Evolutionary conservation across 2,113 vertebrate genomes (phyloP).

Genomic region (Hipposideros armiger): DNA sequence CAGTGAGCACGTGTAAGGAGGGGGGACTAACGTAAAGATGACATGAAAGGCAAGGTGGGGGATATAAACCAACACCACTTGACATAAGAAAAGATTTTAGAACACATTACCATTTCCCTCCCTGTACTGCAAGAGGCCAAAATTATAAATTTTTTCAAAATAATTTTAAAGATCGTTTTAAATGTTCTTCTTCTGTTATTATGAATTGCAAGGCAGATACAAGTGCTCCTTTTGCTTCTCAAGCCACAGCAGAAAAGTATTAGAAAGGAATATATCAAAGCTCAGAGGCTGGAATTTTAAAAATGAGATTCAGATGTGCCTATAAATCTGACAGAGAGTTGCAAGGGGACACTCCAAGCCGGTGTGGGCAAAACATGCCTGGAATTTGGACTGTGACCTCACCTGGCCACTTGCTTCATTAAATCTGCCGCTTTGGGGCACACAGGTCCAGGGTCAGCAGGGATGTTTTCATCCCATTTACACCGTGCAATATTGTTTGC

Average conservation of each 20-base stretch:
- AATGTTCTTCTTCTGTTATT: conserved; percentile 1
- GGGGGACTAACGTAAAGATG: background rate
- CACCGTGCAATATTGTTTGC: conserved; percentile 14
- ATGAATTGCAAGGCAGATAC: background rate
- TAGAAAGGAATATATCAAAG: conserved; percentile 73
- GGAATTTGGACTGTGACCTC: conserved; percentile 81
- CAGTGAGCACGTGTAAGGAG: too few relatives aligned
- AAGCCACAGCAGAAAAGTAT: conserved; percentile 69
- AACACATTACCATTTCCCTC: background rate
- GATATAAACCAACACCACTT: background rate
- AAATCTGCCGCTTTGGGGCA: conserved; percentile 74
- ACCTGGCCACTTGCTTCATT: conserved; percentile 79
- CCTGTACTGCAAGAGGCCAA: background rate
- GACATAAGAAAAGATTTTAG: background rate
- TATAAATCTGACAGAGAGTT: conserved; percentile 78
- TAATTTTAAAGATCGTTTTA: background rate
- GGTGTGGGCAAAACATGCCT: conserved; percentile 70
- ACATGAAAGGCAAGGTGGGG: background rate
- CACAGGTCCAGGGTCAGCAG: conserved; percentile 58
- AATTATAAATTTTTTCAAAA: background rate
- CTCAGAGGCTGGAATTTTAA: conserved; percentile 75
- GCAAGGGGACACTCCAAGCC: conserved; percentile 42
- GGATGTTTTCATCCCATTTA: conserved; percentile 41
- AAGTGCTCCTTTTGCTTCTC: background rate
- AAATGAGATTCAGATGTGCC: conserved; percentile 83